Evolutionary conservation across 2,888 invertebrate genomes (phyloP).

Genomic region (Prosopocoilus inquinatus): DNA sequence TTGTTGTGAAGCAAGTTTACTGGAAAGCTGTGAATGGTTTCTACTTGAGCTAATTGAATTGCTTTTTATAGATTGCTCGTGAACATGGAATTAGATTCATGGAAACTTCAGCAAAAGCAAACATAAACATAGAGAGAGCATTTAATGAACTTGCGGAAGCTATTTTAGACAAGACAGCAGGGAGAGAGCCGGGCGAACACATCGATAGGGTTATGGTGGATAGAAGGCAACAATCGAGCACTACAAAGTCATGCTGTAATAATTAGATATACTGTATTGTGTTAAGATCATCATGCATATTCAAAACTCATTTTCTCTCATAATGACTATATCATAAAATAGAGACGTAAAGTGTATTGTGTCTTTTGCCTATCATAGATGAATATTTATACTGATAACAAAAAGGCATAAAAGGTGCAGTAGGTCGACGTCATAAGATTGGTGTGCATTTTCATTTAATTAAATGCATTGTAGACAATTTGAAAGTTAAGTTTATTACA

Average conservation of each 20-base stretch:
- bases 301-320: no score
- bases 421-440: no score
- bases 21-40: background rate
- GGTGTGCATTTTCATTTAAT: no score
- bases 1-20: no score
- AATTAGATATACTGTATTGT: constrained; percentile 29
- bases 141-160: constrained; percentile 94
- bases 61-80: constrained; percentile 75
- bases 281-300: background rate
- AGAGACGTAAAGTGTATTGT: no score
- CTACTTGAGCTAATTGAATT: background rate
- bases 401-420: no score
- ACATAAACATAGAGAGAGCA: constrained; percentile 94
- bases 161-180: constrained; percentile 88
- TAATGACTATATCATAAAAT: no score
- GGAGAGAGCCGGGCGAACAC: constrained; percentile 76
- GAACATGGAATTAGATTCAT: constrained; percentile 95
- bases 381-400: no score
- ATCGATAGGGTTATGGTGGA: constrained; percentile 70
- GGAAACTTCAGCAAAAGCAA: constrained; percentile 97
- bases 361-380: no score
- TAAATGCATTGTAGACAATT: no score
- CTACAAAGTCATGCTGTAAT: constrained; percentile 60
- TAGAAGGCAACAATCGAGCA: constrained; percentile 64
- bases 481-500: no score